These are phyloP conservation scores for Mormyrops boulengeri DNA, from an alignment of 2,797 vertebrate genomes.

Conservation along the genomic window DNA sequence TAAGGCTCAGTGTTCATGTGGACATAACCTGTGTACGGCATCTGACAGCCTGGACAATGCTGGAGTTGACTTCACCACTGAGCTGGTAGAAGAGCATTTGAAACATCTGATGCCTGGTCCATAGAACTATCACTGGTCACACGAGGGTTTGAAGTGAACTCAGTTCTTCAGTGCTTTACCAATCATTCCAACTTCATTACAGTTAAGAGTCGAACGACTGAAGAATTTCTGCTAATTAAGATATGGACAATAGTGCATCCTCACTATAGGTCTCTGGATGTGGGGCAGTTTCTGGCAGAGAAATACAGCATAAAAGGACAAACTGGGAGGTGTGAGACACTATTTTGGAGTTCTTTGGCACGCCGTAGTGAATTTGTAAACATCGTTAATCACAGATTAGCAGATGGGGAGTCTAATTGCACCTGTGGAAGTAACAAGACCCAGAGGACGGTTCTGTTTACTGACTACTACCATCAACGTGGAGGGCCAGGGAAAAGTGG, in stretches of 20 bases:
- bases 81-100: background rate
- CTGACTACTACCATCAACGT: slow-evolving; percentile 51
- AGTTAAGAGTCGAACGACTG: slow-evolving; percentile 23
- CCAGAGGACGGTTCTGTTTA: slow-evolving; percentile 82
- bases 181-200: background rate
- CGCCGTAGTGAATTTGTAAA: slow-evolving; percentile 73
- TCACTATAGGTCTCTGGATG: background rate
- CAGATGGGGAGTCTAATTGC: slow-evolving; percentile 90
- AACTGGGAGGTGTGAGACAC: slow-evolving; percentile 45
- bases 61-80: background rate
- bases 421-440: slow-evolving; percentile 79
- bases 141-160: background rate
- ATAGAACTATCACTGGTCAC: background rate
- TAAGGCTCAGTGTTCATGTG: background rate
- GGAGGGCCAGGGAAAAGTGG: slow-evolving; percentile 23
- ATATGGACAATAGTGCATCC: slow-evolving; percentile 20
- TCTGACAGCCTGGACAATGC: background rate
- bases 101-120: background rate
- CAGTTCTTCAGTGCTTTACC: background rate
- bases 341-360: slow-evolving; percentile 44
- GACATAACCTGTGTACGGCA: background rate
- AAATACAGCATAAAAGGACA: slow-evolving; percentile 14
- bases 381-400: slow-evolving; percentile 87
- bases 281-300: slow-evolving; percentile 7
- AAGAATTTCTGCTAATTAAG: slow-evolving; percentile 26